phyloP scores from a whole-genome alignment of 2,797 vertebrate genomes.

The Fistularia commersonii region DNA sequence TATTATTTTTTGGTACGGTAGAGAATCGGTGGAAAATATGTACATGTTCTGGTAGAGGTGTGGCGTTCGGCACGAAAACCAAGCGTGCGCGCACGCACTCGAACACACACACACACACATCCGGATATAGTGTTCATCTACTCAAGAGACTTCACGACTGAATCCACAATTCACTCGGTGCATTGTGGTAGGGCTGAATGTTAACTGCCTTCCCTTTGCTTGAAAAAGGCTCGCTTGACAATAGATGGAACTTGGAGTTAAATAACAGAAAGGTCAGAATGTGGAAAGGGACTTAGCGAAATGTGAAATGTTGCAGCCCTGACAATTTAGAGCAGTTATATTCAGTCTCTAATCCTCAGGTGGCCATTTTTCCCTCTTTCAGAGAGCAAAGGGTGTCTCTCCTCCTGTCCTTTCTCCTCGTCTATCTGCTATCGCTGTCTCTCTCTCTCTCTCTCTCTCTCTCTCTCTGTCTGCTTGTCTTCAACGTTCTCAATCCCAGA shows the following conservation, averaged over 20 bases:
- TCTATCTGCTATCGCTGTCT: no score
- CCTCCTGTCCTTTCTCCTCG: conserved; percentile 30
- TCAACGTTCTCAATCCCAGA: conserved; percentile 47
- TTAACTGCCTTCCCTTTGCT: conserved; percentile 69
- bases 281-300: conserved; percentile 74
- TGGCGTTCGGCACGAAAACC: no score
- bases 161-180: conserved; percentile 73
- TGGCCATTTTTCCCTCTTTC: conserved; percentile 55
- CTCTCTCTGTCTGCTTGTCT: conserved; percentile 35
- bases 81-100: conserved; percentile 2
- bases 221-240: conserved; percentile 70
- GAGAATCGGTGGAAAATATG: no score
- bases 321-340: conserved; percentile 70
- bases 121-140: conserved; percentile 27
- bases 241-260: conserved; percentile 73
- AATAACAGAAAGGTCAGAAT: conserved; percentile 77
- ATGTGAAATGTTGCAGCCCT: conserved; percentile 74
- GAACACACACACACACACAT: conserved; percentile 15
- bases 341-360: conserved; percentile 71
- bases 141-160: conserved; percentile 55
- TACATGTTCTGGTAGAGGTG: no score
- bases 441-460: conserved; percentile 9
- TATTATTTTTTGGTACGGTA: no score
- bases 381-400: conserved; percentile 34
- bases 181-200: conserved; percentile 68